A percentile compares a stretch with the other conserved stretches of the same genome.
Conservation (phyloP, 2,113 vertebrate genomes). For the Acanthochromis polyacanthus region DNA sequence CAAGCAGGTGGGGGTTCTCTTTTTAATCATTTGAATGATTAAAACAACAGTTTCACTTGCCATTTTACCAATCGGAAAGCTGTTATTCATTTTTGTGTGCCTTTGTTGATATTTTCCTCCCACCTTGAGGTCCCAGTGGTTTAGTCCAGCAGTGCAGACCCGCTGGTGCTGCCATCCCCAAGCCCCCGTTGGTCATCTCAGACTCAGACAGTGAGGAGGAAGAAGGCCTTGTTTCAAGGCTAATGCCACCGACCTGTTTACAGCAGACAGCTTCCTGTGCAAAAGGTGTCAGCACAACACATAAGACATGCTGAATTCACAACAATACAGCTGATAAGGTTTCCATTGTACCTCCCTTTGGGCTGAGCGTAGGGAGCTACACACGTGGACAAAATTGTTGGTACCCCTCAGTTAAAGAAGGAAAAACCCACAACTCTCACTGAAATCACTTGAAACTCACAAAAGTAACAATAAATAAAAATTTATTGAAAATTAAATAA, state of each 20-base stretch:
- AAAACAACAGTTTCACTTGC: no score
- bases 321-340: no score
- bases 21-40: neutral
- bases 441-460: no score
- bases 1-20: conserved; percentile 89
- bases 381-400: no score
- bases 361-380: no score
- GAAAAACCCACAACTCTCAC: no score
- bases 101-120: neutral
- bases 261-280: conserved; percentile 76
- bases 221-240: conserved; percentile 79
- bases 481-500: no score
- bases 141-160: conserved; percentile 79
- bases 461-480: no score
- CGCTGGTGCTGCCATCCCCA: conserved; percentile 81
- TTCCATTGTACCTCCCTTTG: no score
- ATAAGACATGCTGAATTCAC: neutral
- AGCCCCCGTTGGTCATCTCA: conserved; percentile 89
- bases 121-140: conserved; percentile 93
- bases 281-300: conserved; percentile 77
- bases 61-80: no score
- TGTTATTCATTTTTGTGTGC: neutral
- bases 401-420: no score
- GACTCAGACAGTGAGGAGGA: conserved; percentile 98
- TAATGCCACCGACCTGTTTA: conserved; percentile 78